Evolutionary conservation across 2,113 vertebrate species (phyloP), one percentile per base, ranked within the genome.

Genomic region (Caloenas nicobarica): DNA sequence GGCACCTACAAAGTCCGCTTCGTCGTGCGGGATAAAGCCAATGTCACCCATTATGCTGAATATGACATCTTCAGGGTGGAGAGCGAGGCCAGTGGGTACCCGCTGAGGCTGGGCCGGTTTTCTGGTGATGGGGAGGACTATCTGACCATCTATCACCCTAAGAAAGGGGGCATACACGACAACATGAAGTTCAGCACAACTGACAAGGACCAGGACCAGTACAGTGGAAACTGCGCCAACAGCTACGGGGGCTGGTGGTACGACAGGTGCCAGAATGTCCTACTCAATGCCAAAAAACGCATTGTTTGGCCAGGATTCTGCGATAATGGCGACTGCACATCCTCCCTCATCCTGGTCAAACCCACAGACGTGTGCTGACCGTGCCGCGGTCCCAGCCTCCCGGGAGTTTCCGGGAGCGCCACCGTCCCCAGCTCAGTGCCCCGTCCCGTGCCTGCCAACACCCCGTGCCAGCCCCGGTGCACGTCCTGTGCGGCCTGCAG

Each of bases 1-100:
- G 88, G 88, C 70, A 94, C 96, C n/a, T 98, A 98, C 91, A 97
- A 98, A 93, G 96, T 96, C n/a, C 94, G 97, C 65, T 97, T 97
- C 11, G 2, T 98, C 0, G 94, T 97, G 77, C 4, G 79, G 31
- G 86, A 98, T 23, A 94, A 95, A 10, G 24, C 34, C 84, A 96
- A 97, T 3, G 7, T 44, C 83, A 97, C 96, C 73, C 96, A 92
- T 40, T 95, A 73, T 0, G 97, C 97, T 0, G 97, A 98, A 57
- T 98, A 97, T 0, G 96, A 97, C 92, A 96, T 97, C 83, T 97
- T 98, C 96, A 87, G 96, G 0, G 80, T 98, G 64, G 97, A 97
- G 34, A 51, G n/a, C 0, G 97, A 98, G 78, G 80, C 87, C 21
- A 89, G 93, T 0, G 96, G 96, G 11, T 97, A 97, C 87, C 95